A percentile compares a stretch with the other conserved stretches of the same genome.
Conservation (phyloP, 2,113 vertebrate genomes). For the Tricholaema leucomelas region DNA sequence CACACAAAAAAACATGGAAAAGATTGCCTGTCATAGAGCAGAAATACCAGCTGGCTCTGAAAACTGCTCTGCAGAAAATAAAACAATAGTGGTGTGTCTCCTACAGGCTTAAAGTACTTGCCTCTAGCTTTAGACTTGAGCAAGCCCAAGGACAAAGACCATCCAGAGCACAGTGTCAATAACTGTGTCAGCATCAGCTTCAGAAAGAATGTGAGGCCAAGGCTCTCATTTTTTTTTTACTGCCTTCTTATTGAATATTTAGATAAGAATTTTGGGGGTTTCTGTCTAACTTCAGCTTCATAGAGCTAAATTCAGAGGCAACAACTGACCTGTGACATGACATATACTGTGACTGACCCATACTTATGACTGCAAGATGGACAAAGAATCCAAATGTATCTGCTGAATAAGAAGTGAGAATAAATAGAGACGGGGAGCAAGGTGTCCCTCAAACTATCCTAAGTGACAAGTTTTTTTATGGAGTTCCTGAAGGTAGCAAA, state of each 20-base stretch:
- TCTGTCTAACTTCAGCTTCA: not conserved
- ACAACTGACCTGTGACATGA: not conserved
- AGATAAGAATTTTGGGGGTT: not conserved
- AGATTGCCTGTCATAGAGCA: not conserved
- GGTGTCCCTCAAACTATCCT: accelerated
- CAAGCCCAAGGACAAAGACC: not conserved
- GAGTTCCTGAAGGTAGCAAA: not conserved
- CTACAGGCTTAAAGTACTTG: not conserved
- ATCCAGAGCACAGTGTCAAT: not conserved
- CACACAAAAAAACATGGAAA: not conserved
- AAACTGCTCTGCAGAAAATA: not conserved
- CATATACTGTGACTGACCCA: no score
- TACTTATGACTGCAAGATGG: not conserved
- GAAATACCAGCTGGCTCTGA: not conserved
- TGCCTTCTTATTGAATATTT: not conserved
- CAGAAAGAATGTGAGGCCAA: not conserved
- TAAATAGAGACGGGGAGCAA: not conserved
- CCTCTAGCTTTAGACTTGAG: not conserved
- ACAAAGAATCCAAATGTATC: not conserved
- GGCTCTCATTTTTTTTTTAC: not conserved
- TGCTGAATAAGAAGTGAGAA: not conserved
- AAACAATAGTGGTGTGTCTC: not conserved
- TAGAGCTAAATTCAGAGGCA: not conserved
- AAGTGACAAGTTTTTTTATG: not conserved
- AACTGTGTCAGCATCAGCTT: not conserved